Evolutionary conservation across 2,888 invertebrate species (phyloP).

Genomic region (Rhimphoctona megacephalus): DNA sequence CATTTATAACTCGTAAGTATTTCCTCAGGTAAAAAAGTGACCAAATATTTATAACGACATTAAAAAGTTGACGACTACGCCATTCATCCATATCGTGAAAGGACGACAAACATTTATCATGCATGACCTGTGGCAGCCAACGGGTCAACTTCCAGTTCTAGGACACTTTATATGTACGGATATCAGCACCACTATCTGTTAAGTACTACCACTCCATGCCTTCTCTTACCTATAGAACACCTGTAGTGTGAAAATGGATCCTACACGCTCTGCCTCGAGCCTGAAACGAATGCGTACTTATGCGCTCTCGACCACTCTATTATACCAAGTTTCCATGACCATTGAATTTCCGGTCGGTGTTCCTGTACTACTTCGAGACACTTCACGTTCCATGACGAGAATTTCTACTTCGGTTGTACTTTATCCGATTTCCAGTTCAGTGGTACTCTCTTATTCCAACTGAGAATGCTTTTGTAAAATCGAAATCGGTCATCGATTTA

Average conservation of each 20-base stretch:
- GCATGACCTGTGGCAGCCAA: too few relatives aligned
- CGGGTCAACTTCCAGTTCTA: background rate
- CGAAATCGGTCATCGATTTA: constrained; percentile 5
- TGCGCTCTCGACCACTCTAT: constrained; percentile 25
- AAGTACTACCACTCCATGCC: background rate
- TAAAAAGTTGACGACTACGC: too few relatives aligned
- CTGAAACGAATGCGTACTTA: constrained; percentile 27
- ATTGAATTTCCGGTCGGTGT: constrained; percentile 52
- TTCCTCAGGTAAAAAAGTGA: too few relatives aligned
- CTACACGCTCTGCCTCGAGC: constrained; percentile 8
- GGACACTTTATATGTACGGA: background rate
- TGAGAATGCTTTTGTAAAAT: background rate
- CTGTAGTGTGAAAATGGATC: constrained; percentile 18
- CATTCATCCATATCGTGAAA: too few relatives aligned
- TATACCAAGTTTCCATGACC: constrained; percentile 56
- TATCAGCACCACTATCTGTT: background rate
- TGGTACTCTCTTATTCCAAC: background rate
- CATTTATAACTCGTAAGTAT: too few relatives aligned
- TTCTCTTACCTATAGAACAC: background rate
- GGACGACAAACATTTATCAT: too few relatives aligned
- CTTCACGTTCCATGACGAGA: constrained; percentile 33
- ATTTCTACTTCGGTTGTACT: constrained; percentile 30
- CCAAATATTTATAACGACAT: too few relatives aligned
- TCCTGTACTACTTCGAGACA: constrained; percentile 31
- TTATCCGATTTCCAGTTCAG: constrained; percentile 25